Evolutionary conservation across 2,797 vertebrate species (phyloP).

Genomic region (Mycteria americana): DNA sequence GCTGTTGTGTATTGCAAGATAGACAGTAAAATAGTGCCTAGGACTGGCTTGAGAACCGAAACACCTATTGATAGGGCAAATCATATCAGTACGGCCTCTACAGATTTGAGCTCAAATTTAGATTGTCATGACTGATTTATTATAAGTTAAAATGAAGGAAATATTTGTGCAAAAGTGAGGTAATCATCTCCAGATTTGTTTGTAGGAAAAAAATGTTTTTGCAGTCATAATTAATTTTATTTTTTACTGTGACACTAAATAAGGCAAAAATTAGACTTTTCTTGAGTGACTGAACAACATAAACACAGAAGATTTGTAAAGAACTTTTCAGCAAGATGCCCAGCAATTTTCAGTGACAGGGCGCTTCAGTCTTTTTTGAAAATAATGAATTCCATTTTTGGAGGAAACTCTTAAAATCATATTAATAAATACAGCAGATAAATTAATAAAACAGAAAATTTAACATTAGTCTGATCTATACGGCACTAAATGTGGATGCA

Average conservation of each 20-base stretch:
- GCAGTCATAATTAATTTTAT: neutral
- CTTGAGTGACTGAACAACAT: neutral
- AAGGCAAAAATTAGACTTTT: neutral
- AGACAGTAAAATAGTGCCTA: neutral
- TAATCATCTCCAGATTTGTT: neutral
- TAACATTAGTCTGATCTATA: neutral
- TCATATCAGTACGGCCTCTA: neutral
- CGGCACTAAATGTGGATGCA: neutral
- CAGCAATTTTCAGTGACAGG: neutral
- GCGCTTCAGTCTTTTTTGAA: neutral
- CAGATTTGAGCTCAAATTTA: neutral
- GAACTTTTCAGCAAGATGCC: neutral
- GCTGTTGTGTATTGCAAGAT: neutral
- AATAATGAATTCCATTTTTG: neutral
- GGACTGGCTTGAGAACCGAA: neutral
- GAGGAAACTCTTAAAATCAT: neutral
- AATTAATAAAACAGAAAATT: neutral
- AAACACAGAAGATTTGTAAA: neutral
- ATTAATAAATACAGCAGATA: neutral
- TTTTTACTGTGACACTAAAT: neutral
- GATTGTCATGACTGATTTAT: neutral
- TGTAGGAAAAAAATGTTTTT: neutral
- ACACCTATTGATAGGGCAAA: neutral
- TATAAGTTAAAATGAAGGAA: neutral
- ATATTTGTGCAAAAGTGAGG: neutral